phyloP scores from a whole-genome alignment of 2,113 vertebrate species.

The Anas platyrhynchos region DNA sequence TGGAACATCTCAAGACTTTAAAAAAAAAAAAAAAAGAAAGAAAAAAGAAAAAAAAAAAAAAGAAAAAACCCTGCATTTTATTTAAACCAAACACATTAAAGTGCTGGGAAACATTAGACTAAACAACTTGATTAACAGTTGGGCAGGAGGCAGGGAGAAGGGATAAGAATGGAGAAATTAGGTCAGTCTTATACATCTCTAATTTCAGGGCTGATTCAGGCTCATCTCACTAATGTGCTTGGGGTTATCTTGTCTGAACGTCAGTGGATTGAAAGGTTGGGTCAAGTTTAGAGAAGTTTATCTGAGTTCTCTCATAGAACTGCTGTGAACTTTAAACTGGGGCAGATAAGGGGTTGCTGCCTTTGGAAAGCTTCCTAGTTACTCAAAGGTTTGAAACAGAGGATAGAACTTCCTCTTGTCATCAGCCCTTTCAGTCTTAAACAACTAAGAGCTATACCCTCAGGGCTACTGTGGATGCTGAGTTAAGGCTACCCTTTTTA shows the following conservation, averaged over 20 bases:
- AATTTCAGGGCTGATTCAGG: neutral
- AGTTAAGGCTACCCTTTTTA: fast-evolving
- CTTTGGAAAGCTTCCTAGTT: neutral
- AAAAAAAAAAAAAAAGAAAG: neutral
- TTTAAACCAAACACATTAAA: neutral
- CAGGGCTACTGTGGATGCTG: neutral
- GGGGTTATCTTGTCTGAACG: neutral
- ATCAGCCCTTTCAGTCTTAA: neutral
- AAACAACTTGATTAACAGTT: neutral
- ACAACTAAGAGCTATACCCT: neutral
- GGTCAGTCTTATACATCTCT: neutral
- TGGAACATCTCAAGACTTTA: neutral
- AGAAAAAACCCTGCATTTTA: neutral
- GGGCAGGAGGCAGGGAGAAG: neutral
- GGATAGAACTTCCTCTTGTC: neutral
- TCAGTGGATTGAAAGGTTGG: neutral
- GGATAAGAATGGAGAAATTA: neutral
- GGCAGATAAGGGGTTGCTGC: neutral
- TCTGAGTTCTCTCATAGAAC: neutral
- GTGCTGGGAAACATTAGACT: neutral
- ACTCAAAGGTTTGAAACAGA: neutral
- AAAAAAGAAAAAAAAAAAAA: too few relatives aligned
- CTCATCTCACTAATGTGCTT: neutral
- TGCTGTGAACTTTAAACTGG: neutral
- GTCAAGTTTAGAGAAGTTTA: neutral